A percentile compares a stretch with the other conserved stretches of the same genome.
Evolutionary conservation across 2,797 vertebrate species (phyloP).

Genomic region (Neostethus bicornis): DNA sequence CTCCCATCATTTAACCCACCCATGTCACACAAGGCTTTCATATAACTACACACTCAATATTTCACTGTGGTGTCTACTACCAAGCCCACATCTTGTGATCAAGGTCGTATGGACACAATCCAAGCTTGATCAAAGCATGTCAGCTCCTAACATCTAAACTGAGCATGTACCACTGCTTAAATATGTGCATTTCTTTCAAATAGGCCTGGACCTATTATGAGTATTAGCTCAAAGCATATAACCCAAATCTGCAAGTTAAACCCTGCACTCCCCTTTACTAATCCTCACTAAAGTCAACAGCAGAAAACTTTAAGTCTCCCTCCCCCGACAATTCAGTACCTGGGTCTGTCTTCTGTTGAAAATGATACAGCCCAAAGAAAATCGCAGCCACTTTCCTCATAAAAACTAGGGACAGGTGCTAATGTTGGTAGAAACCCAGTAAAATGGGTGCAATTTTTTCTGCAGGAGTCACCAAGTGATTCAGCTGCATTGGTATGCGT

Average conservation of each 20-base stretch:
- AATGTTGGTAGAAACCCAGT: neutral
- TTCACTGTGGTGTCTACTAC: constrained; percentile 12
- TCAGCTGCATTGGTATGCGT: constrained; percentile 46
- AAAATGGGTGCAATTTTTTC: constrained; percentile 15
- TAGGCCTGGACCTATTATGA: neutral
- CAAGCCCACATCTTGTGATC: constrained; percentile 20
- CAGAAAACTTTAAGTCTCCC: constrained; percentile 1
- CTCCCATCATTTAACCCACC: constrained; percentile 20
- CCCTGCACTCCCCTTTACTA: constrained; percentile 19
- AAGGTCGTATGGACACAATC: constrained; percentile 4
- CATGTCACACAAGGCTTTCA: constrained; percentile 31
- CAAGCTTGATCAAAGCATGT: neutral
- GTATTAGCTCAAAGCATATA: neutral
- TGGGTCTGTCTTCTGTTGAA: constrained; percentile 6
- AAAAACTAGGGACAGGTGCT: constrained; percentile 42
- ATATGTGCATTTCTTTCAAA: neutral
- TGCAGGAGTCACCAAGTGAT: constrained; percentile 46
- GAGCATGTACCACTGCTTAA: neutral
- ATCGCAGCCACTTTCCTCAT: constrained; percentile 21
- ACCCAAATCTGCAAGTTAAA: neutral
- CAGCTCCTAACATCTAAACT: neutral
- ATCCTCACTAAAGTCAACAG: constrained; percentile 27
- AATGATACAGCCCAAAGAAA: constrained; percentile 14
- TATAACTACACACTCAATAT: constrained; percentile 23
- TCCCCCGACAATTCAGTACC: neutral